A percentile compares a stretch with the other conserved stretches of the same genome.
Evolutionary conservation across 1,140 invertebrate species (phyloP).

Genomic region (Brachionus rubens): DNA sequence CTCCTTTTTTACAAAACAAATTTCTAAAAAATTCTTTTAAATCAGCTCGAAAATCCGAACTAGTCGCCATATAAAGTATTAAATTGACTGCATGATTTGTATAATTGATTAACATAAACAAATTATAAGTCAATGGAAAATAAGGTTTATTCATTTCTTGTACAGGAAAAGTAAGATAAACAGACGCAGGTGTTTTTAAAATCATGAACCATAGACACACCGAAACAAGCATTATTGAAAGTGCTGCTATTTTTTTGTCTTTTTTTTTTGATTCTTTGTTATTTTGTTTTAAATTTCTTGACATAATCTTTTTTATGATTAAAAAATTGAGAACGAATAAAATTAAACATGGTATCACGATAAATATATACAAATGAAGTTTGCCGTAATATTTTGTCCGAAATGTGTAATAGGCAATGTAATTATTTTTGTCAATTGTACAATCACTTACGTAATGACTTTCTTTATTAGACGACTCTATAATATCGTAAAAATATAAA

Average conservation of each 20-base stretch:
- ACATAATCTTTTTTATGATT: constrained; percentile 37
- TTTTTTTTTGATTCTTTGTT: constrained; percentile 8
- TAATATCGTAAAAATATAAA: constrained; percentile 27
- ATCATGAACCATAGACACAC: constrained; percentile 44
- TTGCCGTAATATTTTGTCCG: constrained; percentile 20
- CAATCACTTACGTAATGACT: constrained; percentile 17
- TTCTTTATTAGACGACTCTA: not conserved
- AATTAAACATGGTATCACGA: constrained; percentile 36
- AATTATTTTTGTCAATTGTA: constrained; percentile 6
- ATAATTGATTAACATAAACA: constrained; percentile 39
- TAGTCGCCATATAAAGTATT: constrained; percentile 20
- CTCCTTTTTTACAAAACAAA: not conserved
- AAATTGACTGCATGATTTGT: constrained; percentile 45
- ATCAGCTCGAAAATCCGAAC: constrained; percentile 1
- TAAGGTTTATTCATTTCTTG: constrained; percentile 38
- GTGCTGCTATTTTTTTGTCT: constrained; percentile 22
- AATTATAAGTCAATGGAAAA: constrained; percentile 39
- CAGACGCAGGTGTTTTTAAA: constrained; percentile 37
- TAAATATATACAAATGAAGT: constrained; percentile 40
- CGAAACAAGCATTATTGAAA: constrained; percentile 38
- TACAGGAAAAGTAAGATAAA: constrained; percentile 41
- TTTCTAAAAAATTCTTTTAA: constrained; percentile 8
- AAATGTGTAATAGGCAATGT: constrained; percentile 5
- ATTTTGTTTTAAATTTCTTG: not conserved
- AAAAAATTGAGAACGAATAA: constrained; percentile 29